Evolutionary conservation across 1,140 invertebrate species (phyloP), one percentile per base, ranked within the genome.

Genomic region (Drosophila albomicans): DNA sequence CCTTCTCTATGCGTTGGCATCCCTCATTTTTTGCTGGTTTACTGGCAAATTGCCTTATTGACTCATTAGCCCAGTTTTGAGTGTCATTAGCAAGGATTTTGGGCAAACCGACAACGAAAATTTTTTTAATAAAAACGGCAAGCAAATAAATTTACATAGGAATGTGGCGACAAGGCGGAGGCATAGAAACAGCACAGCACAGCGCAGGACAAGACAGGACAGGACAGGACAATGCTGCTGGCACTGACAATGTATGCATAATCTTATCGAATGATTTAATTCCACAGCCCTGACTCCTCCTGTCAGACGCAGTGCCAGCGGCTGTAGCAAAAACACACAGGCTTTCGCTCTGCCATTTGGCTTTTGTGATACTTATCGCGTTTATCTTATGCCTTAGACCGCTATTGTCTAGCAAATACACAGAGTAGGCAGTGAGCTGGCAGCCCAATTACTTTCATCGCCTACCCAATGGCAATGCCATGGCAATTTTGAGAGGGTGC

Each of bases 221-320:
- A 57, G 38, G 3, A 38, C 16, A 32, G 62, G 8, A 25, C 46
- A 66, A 69, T 85, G 81, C 54, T 51, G 46, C 25, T 38, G 51
- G 49, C 57, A 28, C 58, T 61, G 64, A 77, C 75, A 85, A 67
- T 85, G 74, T 75, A 73, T 73, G 80, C 82, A 82, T 84, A 84
- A 87, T 88, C 84, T 87, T 84, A 87, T 88, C 84, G 78, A 88
- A 87, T 87, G 84, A 87, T 88, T 87, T 87, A 87, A 88, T 87
- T 89, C 80, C 58, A 61, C 32, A 51, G 20, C 41, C 16, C 51
- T 51, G 35, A 4, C n/a, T n/a, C 46, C 59, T 52, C 66, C 79
- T 76, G 68, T 48, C 52, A 58, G n/a, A 30, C 32, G 1, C 63
- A 66, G 5, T 66, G 65, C 75, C 78, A 65, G 64, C n/a, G 25